Evolutionary conservation across 2,113 vertebrate genomes (phyloP).

Genomic region (Anthoscopus minutus): DNA sequence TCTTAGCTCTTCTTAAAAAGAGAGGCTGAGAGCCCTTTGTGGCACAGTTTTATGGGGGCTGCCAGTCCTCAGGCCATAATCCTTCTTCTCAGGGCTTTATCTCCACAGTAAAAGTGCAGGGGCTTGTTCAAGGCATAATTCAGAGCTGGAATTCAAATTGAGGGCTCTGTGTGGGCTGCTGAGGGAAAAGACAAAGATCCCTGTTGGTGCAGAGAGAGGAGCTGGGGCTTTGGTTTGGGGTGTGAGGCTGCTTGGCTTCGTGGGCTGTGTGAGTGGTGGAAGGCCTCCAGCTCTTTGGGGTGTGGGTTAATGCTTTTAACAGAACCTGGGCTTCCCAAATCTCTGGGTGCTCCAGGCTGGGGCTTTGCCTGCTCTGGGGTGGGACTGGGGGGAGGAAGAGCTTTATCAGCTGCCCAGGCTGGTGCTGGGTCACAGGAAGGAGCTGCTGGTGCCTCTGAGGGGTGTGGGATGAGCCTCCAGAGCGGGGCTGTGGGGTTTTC

Average conservation of each 20-base stretch:
- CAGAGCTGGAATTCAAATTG: neutral
- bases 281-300: neutral
- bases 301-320: neutral
- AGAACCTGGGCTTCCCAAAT: neutral
- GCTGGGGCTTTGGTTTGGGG: neutral
- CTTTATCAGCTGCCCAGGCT: neutral
- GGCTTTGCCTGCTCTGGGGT: neutral
- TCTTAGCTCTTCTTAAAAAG: neutral
- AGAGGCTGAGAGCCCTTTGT: neutral
- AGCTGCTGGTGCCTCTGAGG: neutral
- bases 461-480: neutral
- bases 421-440: neutral
- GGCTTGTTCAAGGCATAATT: neutral
- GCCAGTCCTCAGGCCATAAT: neutral
- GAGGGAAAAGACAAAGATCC: fast-evolving
- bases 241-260: neutral
- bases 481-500: neutral
- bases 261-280: neutral
- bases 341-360: fast-evolving
- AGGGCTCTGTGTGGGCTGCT: neutral
- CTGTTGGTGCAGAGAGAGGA: neutral
- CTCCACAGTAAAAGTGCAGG: fast-evolving
- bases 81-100: neutral
- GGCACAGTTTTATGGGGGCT: neutral
- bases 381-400: neutral